phyloP scores from a whole-genome alignment of 2,797 vertebrate species.

The Lutjanus argentimaculatus region DNA sequence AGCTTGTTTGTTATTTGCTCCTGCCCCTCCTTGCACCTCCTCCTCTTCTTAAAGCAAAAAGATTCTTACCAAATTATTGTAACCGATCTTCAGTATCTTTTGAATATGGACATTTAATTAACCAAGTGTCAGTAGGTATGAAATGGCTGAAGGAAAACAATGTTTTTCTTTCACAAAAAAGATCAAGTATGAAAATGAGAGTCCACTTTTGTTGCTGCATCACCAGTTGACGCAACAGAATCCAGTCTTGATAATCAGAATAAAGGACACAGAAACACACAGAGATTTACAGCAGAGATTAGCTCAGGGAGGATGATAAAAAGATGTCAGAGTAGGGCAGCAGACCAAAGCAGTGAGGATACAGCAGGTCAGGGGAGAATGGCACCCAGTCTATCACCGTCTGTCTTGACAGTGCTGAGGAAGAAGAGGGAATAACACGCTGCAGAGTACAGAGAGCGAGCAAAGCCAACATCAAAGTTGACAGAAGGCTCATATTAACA shows the following conservation, averaged over 20 bases:
- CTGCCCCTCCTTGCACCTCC: too few species aligned
- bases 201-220: neutral
- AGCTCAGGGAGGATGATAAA: constrained; percentile 26
- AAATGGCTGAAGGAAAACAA: neutral
- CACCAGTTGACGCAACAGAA: neutral
- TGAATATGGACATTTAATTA: neutral
- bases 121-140: neutral
- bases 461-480: constrained; percentile 26
- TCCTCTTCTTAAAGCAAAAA: neutral
- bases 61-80: neutral
- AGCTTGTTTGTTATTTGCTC: too few species aligned
- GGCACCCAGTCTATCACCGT: constrained; percentile 37
- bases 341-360: constrained; percentile 30
- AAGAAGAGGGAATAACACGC: constrained; percentile 35
- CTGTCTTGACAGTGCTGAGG: constrained; percentile 6
- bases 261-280: neutral
- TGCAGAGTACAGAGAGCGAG: constrained; percentile 22
- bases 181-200: neutral
- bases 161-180: neutral
- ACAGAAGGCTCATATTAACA: constrained; percentile 15
- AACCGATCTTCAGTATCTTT: neutral
- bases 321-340: constrained; percentile 32
- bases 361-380: constrained; percentile 41
- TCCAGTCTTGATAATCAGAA: constrained; percentile 23
- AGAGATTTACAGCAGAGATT: constrained; percentile 32